Percentiles rank a stretch among this genome's conserved stretches.
phyloP scores from a whole-genome alignment of 23 tunicate species.

The Oikopleura dioica region DNA sequence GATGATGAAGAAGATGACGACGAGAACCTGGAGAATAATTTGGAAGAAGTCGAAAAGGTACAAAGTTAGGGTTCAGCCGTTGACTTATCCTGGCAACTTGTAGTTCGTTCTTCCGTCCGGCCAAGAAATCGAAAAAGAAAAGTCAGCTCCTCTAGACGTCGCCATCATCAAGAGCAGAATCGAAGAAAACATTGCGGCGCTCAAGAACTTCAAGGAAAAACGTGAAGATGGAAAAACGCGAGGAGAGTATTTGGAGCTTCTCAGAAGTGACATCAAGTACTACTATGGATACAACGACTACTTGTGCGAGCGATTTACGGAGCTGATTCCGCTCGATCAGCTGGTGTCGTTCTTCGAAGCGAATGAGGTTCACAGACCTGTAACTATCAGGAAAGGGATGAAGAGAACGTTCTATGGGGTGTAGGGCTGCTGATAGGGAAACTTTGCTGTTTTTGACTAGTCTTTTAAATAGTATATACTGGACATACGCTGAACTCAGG shows the following conservation, averaged over 20 bases:
- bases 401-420: too few relatives aligned
- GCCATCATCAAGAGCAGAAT: slow-evolving; percentile 51
- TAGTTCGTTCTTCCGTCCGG: slow-evolving; percentile 42
- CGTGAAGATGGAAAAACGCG: slow-evolving; percentile 30
- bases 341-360: slow-evolving; percentile 80
- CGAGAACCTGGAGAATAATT: slow-evolving; percentile 21
- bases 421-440: too few relatives aligned
- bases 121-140: slow-evolving; percentile 54
- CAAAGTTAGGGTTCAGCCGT: background rate
- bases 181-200: slow-evolving; percentile 36
- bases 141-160: slow-evolving; percentile 19
- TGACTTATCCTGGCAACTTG: background rate
- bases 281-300: slow-evolving; percentile 90
- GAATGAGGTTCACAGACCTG: slow-evolving; percentile 63
- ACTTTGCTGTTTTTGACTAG: too few relatives aligned
- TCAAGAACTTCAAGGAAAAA: slow-evolving; percentile 38
- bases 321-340: slow-evolving; percentile 50
- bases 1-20: slow-evolving; percentile 20
- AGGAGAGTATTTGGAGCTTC: slow-evolving; percentile 33
- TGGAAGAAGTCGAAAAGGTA: background rate
- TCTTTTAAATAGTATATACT: too few relatives aligned
- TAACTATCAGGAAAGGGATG: too few relatives aligned
- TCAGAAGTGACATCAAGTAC: slow-evolving; percentile 35
- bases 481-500: too few relatives aligned
- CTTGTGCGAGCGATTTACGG: slow-evolving; percentile 34